Conservation (phyloP, 2,797 vertebrate species). For the Phoebastria nigripes region DNA sequence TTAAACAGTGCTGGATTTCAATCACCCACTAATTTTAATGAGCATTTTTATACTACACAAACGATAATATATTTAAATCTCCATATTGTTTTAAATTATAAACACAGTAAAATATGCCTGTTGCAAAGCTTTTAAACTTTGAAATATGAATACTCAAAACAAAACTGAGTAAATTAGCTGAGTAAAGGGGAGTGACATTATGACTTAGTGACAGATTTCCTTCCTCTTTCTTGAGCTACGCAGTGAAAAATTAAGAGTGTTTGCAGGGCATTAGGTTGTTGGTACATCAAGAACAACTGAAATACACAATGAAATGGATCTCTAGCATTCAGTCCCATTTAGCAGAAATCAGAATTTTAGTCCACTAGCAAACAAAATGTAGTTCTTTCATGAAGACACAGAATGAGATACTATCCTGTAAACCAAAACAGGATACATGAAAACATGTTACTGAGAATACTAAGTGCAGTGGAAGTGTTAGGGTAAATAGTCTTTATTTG, state of each 20-base stretch:
- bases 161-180: neutral
- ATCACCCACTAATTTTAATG: neutral
- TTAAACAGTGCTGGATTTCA: neutral
- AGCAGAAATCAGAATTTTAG: neutral
- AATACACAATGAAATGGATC: neutral
- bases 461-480: neutral
- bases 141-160: neutral
- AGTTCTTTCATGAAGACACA: neutral
- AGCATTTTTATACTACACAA: neutral
- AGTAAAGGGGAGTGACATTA: neutral
- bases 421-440: neutral
- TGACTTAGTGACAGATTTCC: neutral
- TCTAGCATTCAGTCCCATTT: neutral
- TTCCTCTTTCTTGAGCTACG: neutral
- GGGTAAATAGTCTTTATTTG: neutral
- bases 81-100: neutral
- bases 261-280: neutral
- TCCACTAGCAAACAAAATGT: neutral
- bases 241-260: neutral
- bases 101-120: neutral
- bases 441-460: neutral
- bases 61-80: neutral
- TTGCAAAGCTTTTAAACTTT: neutral
- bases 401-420: neutral
- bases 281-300: neutral